Base-by-base conservation (phyloP, 2,113 vertebrate genomes). In the Meriones unguiculatus region DNA sequence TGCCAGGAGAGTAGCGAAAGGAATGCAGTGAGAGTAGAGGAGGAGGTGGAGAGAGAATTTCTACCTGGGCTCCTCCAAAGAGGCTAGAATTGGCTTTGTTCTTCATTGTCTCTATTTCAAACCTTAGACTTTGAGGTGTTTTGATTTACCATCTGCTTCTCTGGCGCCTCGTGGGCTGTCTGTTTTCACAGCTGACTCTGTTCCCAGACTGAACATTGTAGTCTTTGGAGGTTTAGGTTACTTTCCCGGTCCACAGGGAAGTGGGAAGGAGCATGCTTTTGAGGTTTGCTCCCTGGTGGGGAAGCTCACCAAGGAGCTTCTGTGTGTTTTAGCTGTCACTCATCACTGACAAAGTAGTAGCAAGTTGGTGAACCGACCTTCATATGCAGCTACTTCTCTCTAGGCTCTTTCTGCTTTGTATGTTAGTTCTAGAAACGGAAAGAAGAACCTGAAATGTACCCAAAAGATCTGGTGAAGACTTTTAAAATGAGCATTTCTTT, bases 381-480 rank as follows among this genome's bases (percentile, higher is more conserved):
- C 25, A 82, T 50, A 30, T 75, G 54, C 75, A 65, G 67, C 41
- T 28, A 46, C 20, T 52, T 91, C 24, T 35, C 67, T 96, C 32
- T 90, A 50, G 95, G 22, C 14, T 4, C 24, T 12, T 87, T 95
- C 28, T 92, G n/a, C 57, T 59, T 95, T 96, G 1, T 87, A 77
- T 77, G 24, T 28, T 25, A n/a, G 25, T 90, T 94, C 46, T 87
- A 84, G 77, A 96, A 92, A 87, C 38, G 95, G 70, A 81, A 82
- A 86, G 81, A 91, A 70, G 64, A 95, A n/a, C 89, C 57, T 80
- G 67, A 87, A 64, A 59, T 94, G 24, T 20, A 81, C 92, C 9
- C 5, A 28, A 76, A 73, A 94, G 92, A 8, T 91, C 41, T 85
- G 32, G 32, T 89, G 80, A 96, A 92, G 76, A 76, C 35, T 85